Conservation (phyloP, 2,797 vertebrate species). For the Oophaga sylvatica region DNA sequence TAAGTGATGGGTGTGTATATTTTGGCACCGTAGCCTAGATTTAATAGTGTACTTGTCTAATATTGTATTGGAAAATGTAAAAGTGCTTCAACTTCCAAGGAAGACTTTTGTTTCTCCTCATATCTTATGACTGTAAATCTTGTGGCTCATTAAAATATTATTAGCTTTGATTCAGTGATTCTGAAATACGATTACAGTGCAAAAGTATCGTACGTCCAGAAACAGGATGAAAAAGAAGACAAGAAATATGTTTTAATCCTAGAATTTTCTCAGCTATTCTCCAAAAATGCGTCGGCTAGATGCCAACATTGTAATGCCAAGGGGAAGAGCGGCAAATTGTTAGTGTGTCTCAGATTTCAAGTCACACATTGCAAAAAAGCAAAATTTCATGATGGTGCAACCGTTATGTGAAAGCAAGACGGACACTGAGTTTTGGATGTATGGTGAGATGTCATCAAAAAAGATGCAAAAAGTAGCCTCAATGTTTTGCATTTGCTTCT, state of each 20-base stretch:
- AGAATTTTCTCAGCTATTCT: not conserved
- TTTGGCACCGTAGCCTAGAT: not conserved
- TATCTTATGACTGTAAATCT: slow-evolving; percentile 47
- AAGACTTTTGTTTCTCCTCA: slow-evolving; percentile 3
- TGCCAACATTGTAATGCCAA: not conserved
- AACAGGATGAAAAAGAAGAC: not conserved
- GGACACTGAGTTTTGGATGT: no score
- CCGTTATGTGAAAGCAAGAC: no score
- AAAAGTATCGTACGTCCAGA: not conserved
- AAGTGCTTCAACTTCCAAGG: not conserved
- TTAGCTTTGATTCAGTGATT: slow-evolving; percentile 23
- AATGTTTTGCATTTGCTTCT: no score
- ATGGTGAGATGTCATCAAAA: no score
- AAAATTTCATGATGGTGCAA: no score
- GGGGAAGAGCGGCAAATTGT: not conserved
- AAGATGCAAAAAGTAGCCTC: no score
- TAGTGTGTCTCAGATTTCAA: no score
- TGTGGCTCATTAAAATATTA: slow-evolving; percentile 40
- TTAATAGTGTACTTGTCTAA: not conserved
- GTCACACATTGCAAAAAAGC: no score
- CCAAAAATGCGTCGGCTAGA: not conserved
- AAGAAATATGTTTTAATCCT: not conserved
- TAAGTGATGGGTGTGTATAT: not conserved
- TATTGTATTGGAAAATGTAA: not conserved
- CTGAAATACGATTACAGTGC: slow-evolving; percentile 1